Base-by-base conservation (phyloP, 2,888 invertebrate genomes). In the Fragum sueziense region DNA sequence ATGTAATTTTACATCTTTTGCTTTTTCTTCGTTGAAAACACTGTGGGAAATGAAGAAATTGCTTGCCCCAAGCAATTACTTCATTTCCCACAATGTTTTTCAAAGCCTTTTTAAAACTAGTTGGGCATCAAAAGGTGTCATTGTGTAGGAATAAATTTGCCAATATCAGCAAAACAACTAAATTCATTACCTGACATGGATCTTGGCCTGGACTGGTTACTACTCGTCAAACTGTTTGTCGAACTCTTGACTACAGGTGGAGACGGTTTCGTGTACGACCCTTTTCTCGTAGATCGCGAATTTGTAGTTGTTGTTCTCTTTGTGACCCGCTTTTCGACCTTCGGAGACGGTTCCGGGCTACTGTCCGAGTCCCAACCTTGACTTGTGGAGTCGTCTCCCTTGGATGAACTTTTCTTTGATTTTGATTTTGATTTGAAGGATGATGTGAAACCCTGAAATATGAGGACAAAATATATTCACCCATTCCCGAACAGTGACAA, bases 401-500 rank as follows among this genome's bases (percentile, higher is more conserved):
- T 65, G 4, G 74, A 52, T 61, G 67, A 31, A 20, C 67, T 73
- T 25, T 67, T 73, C 59, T 76, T 79, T 25, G 25, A 33, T n/a
- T 69, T 59, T 27, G 34, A 37, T n/a, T 65, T 59, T 9, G 76
- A 76, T 70, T 72, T 84, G 54, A 83, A 83, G 20, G 77, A 70
- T 9, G 69, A 65, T 22, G 80, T 52, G 33, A 84, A 79, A 69
- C 76, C 74, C 79, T 80, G 62, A 20, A 79, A 78, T 29, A 27
- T 14, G 14, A 37, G 37, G 7, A 37, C 14, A 37, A 37, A 37
- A 37, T 37, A 9, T n/a, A n/a, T n/a, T n/a, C n/a, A n/a, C n/a
- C n/a, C n/a, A n/a, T n/a, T n/a, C n/a, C n/a, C n/a, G n/a, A n/a
- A n/a, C n/a, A n/a, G n/a, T n/a, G n/a, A n/a, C n/a, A n/a, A n/a